Percentiles rank a stretch among this genome's conserved stretches.
Evolutionary conservation across 2,888 invertebrate genomes (phyloP).

Genomic region (Xiphydria camelus): DNA sequence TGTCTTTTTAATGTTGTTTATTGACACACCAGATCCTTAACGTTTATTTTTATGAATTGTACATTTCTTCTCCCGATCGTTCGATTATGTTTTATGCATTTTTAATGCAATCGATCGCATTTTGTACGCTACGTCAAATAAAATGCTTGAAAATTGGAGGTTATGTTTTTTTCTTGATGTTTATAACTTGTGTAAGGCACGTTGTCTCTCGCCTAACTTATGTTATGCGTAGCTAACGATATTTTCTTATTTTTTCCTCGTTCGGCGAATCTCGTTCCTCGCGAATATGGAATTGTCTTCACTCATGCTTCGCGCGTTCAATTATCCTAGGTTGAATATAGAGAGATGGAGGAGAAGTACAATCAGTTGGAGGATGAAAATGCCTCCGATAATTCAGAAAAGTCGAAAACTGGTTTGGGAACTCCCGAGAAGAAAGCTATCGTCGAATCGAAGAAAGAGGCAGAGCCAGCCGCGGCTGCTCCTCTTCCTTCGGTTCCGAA

Average conservation of each 20-base stretch:
- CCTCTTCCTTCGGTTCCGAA: constrained; percentile 60
- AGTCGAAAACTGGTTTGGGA: constrained; percentile 61
- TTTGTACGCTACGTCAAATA: too few species aligned
- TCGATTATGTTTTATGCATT: neutral
- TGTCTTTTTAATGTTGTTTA: constrained; percentile 12
- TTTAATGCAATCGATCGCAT: too few species aligned
- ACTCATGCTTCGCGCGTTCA: constrained; percentile 2
- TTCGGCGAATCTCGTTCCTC: neutral
- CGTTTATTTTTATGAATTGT: neutral
- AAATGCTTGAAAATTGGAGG: too few species aligned
- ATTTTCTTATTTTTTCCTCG: constrained; percentile 16
- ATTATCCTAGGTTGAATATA: constrained; percentile 63
- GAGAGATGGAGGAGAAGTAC: constrained; percentile 71
- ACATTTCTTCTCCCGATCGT: neutral
- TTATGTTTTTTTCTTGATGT: neutral
- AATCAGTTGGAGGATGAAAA: constrained; percentile 66
- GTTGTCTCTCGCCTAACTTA: too few species aligned
- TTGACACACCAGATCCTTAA: neutral
- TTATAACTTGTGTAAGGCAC: neutral
- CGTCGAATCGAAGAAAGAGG: constrained; percentile 62
- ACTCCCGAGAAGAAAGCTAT: constrained; percentile 50
- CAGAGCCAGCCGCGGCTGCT: constrained; percentile 59
- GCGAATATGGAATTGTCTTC: neutral
- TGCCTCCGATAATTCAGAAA: constrained; percentile 67
- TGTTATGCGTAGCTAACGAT: too few species aligned